Evolutionary conservation across 1,140 invertebrate genomes (phyloP), one percentile per base, ranked within the genome.

Genomic region (Triops longicaudatus): DNA sequence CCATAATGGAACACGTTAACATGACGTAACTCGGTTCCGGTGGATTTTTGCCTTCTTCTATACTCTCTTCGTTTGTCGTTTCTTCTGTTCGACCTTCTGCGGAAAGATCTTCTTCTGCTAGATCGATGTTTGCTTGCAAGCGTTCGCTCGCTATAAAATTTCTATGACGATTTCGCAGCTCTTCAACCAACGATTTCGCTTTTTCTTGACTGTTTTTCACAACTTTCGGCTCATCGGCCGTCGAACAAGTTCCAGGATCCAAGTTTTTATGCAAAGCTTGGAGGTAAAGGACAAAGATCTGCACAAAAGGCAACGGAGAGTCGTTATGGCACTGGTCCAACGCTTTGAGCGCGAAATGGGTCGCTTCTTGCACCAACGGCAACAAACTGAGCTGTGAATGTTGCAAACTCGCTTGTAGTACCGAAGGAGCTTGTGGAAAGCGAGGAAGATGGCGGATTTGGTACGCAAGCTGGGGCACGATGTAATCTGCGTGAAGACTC

Each of bases 301-400:
- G 50, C 7, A 63, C 50, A 22, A 63, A 63, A 17, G 50, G 50
- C 17, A 63, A 63, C 3, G 50, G 50, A 63, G 50, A 63, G 6
- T 63, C 50, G 14, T 63, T 63, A 22, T 63, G 50, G 50, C 50
- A 63, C 50, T 63, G 50, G 17, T 63, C 50, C 50, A 63, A 63
- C 10, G 50, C 50, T 63, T 63, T 63, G 6, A 63, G 50, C 6
- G 50, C 50, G 14, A 63, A 10, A 63, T 63, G 14, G 6, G 50
- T 63, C 14, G 50, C 50, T 63, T 63, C 50, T 22, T 63, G 50
- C 10, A 63, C 50, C 50, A 63, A 63, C 6, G 50, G 50, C 50
- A 63, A 63, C 17, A 63, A 22, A 63, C 50, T 63, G 22, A 63
- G 50, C 22, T 63, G 10, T 22, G 50, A 63, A 63, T 63, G 50